Evolutionary conservation across 1,140 invertebrate genomes (phyloP), one percentile per base, ranked within the genome.

Genomic region (Carposina sasakii): DNA sequence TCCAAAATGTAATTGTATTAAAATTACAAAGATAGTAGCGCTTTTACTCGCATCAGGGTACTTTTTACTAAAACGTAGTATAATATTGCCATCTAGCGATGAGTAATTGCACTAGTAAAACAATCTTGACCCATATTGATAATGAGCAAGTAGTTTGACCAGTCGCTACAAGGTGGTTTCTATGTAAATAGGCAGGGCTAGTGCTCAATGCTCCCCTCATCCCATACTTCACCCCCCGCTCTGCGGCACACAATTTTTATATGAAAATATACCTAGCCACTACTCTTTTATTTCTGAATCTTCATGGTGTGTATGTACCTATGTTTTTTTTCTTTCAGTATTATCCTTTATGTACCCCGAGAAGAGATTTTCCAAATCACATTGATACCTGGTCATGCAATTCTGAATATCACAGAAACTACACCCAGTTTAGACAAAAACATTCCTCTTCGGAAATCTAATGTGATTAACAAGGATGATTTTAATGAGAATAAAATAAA

Each of bases 351-450:
- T 16, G 47, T 63, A 26, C 51, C 62, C 4, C 17, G 63, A 36
- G 64, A 54, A 45, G 59, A 63, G 28, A 54, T 37, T 33, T 67
- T 57, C 47, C 45, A 60, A 51, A 71, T 59, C 21, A 60, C 52
- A 3, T 34, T 83, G 2, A 64, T 83, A 56, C 78, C 73, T 10
- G 78, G 78, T 3, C 74, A 81, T 65, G 67, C 79, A 33, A 48
- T 83, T 40, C 21, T 64, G n/a, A 48, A 77, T 48, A 44, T 81
- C 2, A 41, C 20, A 23, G 55, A 66, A 45, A 34, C 31, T 34
- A 28, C 54, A 21, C 21, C 50, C 48, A 41, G 34, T 21, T 16
- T 40, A 23, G 42, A 60, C 42, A 44, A 52, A 6, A 59, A 55
- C 45, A 51, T 51, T 42, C 65, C 62, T 21, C 26, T 26, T 3